Evolutionary conservation across 2,797 vertebrate genomes (phyloP).

Genomic region (Parambassis ranga): DNA sequence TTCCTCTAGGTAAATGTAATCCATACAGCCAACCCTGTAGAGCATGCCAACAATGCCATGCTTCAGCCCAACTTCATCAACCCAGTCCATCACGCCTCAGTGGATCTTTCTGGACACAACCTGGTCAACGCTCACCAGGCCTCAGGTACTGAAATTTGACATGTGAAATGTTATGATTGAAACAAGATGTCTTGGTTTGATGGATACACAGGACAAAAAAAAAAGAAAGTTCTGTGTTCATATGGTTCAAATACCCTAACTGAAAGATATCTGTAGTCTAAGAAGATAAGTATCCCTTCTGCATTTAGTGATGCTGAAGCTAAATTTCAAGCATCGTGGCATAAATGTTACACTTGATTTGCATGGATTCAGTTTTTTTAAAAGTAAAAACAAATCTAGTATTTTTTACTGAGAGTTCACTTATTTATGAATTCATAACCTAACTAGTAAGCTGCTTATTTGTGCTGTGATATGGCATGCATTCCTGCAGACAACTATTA

Average conservation of each 20-base stretch:
- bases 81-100: slow-evolving; percentile 90
- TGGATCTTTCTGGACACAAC: slow-evolving; percentile 96
- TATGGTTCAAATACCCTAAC: too few relatives aligned
- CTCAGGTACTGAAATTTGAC: slow-evolving; percentile 82
- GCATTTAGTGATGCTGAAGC: too few relatives aligned
- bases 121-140: slow-evolving; percentile 91
- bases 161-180: neutral
- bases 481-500: slow-evolving; percentile 32
- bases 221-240: too few relatives aligned
- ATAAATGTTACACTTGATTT: too few relatives aligned
- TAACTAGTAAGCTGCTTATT: slow-evolving; percentile 63
- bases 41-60: slow-evolving; percentile 91
- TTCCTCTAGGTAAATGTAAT: slow-evolving; percentile 91
- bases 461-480: slow-evolving; percentile 11
- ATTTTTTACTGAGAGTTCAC: neutral
- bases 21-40: slow-evolving; percentile 90
- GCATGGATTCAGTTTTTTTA: too few relatives aligned
- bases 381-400: too few relatives aligned
- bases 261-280: too few relatives aligned
- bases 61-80: slow-evolving; percentile 95
- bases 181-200: too few relatives aligned
- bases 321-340: too few relatives aligned
- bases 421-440: too few relatives aligned
- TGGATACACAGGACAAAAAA: too few relatives aligned
- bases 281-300: too few relatives aligned